A percentile compares a stretch with the other conserved stretches of the same genome.
Conservation (phyloP, 2,113 vertebrate genomes). For the Rattus norvegicus region GRCr8 NC_086027.1:86050501-86051000, state of each 20-base stretch:
- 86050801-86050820: not conserved
- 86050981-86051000: not conserved
- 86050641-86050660: slow-evolving; percentile 63
- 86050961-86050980: too few species aligned
- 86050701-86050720: slow-evolving; percentile 34
- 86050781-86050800: not conserved
- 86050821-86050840: not conserved
- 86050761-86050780: slow-evolving; percentile 25
- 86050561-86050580: not conserved
- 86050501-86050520: not conserved
- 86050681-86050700: slow-evolving; percentile 68
- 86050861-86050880: too few species aligned
- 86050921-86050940: too few species aligned
- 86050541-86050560: not conserved
- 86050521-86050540: not conserved
- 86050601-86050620: not conserved
- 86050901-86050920: too few species aligned
- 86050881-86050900: too few species aligned
- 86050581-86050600: not conserved
- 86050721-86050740: slow-evolving; percentile 53
- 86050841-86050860: too few species aligned
- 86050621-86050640: not conserved
- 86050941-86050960: too few species aligned
- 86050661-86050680: slow-evolving; percentile 62
- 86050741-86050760: slow-evolving; percentile 15